A percentile compares a stretch with the other conserved stretches of the same genome.
Conservation (phyloP, 2,797 vertebrate species). For the Pangasius krempfi region DNA sequence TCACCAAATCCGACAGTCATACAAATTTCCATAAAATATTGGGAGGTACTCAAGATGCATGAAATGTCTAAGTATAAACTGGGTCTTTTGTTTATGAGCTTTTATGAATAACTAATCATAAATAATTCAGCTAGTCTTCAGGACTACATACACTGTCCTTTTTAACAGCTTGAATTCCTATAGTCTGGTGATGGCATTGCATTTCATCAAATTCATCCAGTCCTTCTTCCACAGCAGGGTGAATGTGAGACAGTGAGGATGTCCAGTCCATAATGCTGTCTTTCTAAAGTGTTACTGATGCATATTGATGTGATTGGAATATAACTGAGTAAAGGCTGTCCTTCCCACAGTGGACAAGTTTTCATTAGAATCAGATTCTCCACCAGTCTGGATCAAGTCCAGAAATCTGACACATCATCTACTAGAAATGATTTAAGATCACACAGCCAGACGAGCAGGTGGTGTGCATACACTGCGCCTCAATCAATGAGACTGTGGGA, state of each 20-base stretch:
- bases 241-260: background rate
- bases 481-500: background rate
- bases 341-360: background rate
- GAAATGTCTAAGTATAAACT: background rate
- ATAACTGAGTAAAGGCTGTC: background rate
- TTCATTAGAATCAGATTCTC: background rate
- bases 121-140: background rate
- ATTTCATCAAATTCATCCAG: background rate
- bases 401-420: constrained; percentile 4
- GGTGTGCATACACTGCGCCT: constrained; percentile 2
- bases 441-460: constrained; percentile 7
- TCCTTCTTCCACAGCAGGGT: background rate
- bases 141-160: background rate
- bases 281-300: constrained; percentile 12
- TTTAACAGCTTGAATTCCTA: background rate
- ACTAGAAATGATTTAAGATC: constrained; percentile 8
- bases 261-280: background rate
- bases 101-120: background rate
- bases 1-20: background rate
- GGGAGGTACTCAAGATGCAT: background rate
- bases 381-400: background rate
- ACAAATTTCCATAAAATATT: background rate
- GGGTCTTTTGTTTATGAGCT: background rate
- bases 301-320: background rate
- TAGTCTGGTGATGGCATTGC: background rate